phyloP scores from a whole-genome alignment of 1,140 invertebrate species.

The Spodoptera frugiperda region DNA sequence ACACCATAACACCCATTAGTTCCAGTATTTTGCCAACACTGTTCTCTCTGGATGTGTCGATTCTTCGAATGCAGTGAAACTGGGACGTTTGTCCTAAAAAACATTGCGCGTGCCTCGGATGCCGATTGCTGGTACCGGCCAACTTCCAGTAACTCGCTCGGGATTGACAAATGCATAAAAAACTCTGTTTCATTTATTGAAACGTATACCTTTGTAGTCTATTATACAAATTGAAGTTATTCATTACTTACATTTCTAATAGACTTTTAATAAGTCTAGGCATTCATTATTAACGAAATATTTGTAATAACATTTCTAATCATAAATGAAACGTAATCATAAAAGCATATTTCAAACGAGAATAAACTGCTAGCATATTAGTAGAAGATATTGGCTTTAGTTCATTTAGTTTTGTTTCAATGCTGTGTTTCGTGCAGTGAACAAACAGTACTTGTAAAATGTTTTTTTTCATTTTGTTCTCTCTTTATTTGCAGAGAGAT shows the following conservation, averaged over 20 bases:
- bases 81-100: constrained; percentile 68
- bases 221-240: constrained; percentile 10
- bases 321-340: constrained; percentile 7
- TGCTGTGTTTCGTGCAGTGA: not conserved
- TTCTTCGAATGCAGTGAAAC: constrained; percentile 78
- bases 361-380: constrained; percentile 11
- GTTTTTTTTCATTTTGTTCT: not conserved
- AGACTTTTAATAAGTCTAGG: not conserved
- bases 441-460: constrained; percentile 2
- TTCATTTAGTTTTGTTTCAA: constrained; percentile 14
- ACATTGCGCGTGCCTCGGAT: constrained; percentile 72
- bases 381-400: constrained; percentile 9
- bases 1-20: constrained; percentile 81
- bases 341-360: constrained; percentile 28
- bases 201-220: constrained; percentile 17
- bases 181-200: constrained; percentile 24
- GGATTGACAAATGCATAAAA: constrained; percentile 31
- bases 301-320: constrained; percentile 8
- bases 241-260: not conserved
- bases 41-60: constrained; percentile 59
- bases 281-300: not conserved
- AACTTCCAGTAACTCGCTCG: constrained; percentile 53
- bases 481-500: not conserved
- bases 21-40: constrained; percentile 81
- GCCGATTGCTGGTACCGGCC: constrained; percentile 43